phyloP scores from a whole-genome alignment of 2,113 vertebrate species.

The Ginglymostoma cirratum region DNA sequence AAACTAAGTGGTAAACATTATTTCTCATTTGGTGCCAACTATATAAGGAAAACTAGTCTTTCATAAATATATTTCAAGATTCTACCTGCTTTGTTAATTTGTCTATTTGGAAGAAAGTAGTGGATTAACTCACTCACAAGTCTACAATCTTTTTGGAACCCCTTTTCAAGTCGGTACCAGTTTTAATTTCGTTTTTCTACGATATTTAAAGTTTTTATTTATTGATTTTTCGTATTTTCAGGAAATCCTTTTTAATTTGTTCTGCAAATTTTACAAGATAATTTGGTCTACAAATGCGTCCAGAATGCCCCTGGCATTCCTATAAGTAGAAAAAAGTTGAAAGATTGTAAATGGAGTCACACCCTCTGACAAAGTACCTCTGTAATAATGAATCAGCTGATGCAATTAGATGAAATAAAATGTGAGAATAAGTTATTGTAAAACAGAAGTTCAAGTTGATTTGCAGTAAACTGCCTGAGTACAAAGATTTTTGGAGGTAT shows the following conservation, averaged over 20 bases:
- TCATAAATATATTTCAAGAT: neutral
- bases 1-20: neutral
- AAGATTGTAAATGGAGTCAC: neutral
- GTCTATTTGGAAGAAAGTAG: neutral
- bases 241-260: neutral
- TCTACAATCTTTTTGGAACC: neutral
- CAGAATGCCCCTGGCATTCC: neutral
- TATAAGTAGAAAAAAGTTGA: neutral
- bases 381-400: neutral
- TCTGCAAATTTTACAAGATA: neutral
- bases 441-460: neutral
- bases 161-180: neutral
- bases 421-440: neutral
- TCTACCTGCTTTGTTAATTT: neutral
- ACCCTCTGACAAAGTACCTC: neutral
- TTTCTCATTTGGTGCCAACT: neutral
- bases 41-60: neutral
- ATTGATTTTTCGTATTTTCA: neutral
- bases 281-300: neutral
- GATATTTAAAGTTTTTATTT: neutral
- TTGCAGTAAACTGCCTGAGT: neutral
- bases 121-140: neutral
- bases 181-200: neutral
- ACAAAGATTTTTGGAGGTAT: neutral
- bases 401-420: neutral